These are phyloP conservation scores for Pseudopleuronectes americanus DNA, from an alignment of 2,797 vertebrate species.

Conservation along the genomic window DNA sequence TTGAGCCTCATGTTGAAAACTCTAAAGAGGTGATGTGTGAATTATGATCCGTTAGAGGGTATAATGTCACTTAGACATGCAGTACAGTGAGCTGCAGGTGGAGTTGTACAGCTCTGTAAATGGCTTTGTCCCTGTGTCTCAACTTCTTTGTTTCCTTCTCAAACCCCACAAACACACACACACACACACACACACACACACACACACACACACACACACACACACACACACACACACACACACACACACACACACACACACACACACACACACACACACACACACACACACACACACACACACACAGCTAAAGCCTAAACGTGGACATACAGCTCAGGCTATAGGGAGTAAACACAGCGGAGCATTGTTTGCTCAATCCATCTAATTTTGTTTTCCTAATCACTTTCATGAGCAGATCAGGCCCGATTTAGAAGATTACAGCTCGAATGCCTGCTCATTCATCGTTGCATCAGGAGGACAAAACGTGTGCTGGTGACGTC, in stretches of 20 bases:
- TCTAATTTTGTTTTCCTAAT: conserved; percentile 71
- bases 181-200: background rate
- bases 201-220: background rate
- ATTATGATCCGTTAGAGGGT: background rate
- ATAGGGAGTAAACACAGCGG: conserved; percentile 57
- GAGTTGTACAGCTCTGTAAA: conserved; percentile 12
- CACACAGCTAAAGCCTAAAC: conserved; percentile 30
- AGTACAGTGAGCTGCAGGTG: conserved; percentile 24
- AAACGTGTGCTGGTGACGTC: conserved; percentile 57
- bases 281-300: background rate
- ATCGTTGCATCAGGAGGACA: conserved; percentile 45
- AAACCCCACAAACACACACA: background rate
- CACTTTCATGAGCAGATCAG: conserved; percentile 73
- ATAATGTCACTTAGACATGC: background rate
- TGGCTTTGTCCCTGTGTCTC: background rate
- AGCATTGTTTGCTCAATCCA: conserved; percentile 77
- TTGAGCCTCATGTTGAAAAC: background rate
- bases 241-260: background rate
- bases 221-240: background rate
- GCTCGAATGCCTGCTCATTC: conserved; percentile 33
- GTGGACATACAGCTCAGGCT: conserved; percentile 39
- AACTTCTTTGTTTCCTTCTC: background rate
- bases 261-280: background rate
- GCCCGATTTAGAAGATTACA: conserved; percentile 77
- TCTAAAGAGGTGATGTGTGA: background rate